These are phyloP conservation scores for Serranus cabrilla DNA, from an alignment of 2,797 vertebrate species.

Conservation along the genomic window DNA sequence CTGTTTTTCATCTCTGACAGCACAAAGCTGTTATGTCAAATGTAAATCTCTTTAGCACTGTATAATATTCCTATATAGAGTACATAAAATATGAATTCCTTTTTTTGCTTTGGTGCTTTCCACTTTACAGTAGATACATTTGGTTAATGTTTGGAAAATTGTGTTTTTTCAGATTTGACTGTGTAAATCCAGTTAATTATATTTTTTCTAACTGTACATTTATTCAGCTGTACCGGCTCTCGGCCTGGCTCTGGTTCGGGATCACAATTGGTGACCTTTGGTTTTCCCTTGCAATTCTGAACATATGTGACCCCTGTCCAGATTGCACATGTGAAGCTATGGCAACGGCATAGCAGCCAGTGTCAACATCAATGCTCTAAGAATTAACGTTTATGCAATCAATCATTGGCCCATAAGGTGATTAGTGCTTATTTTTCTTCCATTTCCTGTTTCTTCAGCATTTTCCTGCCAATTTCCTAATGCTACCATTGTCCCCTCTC, in stretches of 20 bases:
- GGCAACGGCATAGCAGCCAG: conserved; percentile 36
- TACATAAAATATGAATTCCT: conserved; percentile 10
- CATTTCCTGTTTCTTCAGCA: conserved; percentile 46
- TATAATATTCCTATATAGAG: conserved; percentile 12
- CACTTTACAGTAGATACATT: not conserved
- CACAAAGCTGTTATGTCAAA: conserved; percentile 56
- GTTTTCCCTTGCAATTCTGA: conserved; percentile 28
- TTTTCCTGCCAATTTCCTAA: conserved; percentile 14
- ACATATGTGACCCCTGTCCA: conserved; percentile 32
- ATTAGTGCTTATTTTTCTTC: conserved; percentile 46
- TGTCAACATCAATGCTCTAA: conserved; percentile 41
- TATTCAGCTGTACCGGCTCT: conserved; percentile 13
- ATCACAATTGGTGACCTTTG: conserved; percentile 25
- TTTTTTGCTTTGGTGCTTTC: conserved; percentile 12
- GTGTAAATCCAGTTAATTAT: conserved; percentile 6
- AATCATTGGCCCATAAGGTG: conserved; percentile 38
- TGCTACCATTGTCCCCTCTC: conserved; percentile 7
- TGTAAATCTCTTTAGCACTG: conserved; percentile 52
- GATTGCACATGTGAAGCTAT: conserved; percentile 44
- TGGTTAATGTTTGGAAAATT: conserved; percentile 6
- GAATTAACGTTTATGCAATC: conserved; percentile 46
- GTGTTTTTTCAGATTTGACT: conserved; percentile 12
- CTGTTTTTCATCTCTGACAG: conserved; percentile 55
- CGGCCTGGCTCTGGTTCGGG: conserved; percentile 32
- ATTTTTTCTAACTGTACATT: conserved; percentile 11